Base-by-base conservation (phyloP, 2,797 vertebrate genomes). In the Oryzias sinensis region DNA sequence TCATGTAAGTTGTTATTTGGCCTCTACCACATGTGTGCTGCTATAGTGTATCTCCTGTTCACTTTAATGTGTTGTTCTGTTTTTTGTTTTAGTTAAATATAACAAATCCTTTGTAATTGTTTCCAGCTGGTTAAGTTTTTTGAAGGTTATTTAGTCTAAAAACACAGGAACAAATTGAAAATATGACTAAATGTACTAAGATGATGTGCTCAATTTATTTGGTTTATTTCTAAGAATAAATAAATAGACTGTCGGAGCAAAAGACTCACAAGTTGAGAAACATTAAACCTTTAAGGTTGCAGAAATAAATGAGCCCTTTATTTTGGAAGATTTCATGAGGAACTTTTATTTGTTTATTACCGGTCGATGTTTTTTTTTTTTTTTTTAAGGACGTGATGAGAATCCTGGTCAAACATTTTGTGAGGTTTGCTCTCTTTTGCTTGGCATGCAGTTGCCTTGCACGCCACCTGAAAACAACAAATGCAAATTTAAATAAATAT, bases 271-370 rank as follows among this genome's bases (percentile, higher is more conserved):
- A 54, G 51, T 15, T 62, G 44, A 59, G 18, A 62, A 60, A 66
- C 42, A 63, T 74, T 2, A 79, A 57, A 65, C 76, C 65, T 80
- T 65, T 76, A 20, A 68, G 73, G 79, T 72, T 41, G 7, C 46
- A 33, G 6, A 70, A 82, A 84, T 84, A 83, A 87, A 85, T 69
- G 53, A 63, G 57, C 60, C 78, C 70, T 54, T 70, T 66, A 43
- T 77, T 70, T 58, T 63, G 20, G 15, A 66, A 56, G 68, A 52
- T 41, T 63, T 65, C 65, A 37, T 77, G 33, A 51, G 54, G 56
- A 68, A 59, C 27, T 76, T 76, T 1, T 51, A 72, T 69, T 78
- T 18, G 60, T 41, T 8, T 24, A 43, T 6, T 29, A 17, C 37
- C 14, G 33, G 33, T 14, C 62, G 18, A 6, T 13, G 55, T 16